Evolutionary conservation across 2,113 vertebrate species (phyloP).

Genomic region (Catharus fuscescens): DNA sequence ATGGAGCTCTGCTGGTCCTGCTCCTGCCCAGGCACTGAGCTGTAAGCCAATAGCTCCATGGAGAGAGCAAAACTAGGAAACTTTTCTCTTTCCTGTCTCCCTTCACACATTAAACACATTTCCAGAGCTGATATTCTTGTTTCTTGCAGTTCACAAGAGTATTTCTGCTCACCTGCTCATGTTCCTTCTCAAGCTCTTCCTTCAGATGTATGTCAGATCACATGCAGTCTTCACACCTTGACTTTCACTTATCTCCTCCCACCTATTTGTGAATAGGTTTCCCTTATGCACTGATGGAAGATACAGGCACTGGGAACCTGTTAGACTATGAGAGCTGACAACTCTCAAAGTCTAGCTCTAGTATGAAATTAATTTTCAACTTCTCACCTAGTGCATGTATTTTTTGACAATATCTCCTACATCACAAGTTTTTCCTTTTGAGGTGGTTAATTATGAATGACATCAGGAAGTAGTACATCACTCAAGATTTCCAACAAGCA

Average conservation of each 20-base stretch:
- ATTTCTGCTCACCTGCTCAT: background rate
- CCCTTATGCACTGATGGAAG: background rate
- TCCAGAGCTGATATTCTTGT: background rate
- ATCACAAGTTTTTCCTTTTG: background rate
- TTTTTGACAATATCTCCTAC: background rate
- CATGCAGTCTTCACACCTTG: background rate
- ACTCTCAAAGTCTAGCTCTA: constrained; percentile 6
- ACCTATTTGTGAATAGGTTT: background rate
- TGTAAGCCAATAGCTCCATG: background rate
- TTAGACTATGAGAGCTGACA: background rate
- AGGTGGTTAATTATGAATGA: background rate
- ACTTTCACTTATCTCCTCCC: background rate
- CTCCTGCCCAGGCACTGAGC: background rate
- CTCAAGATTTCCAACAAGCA: background rate
- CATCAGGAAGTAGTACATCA: background rate
- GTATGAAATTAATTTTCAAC: background rate
- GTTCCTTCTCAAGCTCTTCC: background rate
- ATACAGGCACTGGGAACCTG: background rate
- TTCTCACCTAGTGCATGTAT: background rate
- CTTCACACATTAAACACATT: background rate
- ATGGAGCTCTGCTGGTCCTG: fast-evolving
- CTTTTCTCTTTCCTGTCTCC: background rate
- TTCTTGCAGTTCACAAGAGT: background rate
- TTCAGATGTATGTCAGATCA: background rate
- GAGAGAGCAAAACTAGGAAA: background rate